Base-by-base conservation (phyloP, 2,113 vertebrate species). In the Nyctereutes procyonoides region DNA sequence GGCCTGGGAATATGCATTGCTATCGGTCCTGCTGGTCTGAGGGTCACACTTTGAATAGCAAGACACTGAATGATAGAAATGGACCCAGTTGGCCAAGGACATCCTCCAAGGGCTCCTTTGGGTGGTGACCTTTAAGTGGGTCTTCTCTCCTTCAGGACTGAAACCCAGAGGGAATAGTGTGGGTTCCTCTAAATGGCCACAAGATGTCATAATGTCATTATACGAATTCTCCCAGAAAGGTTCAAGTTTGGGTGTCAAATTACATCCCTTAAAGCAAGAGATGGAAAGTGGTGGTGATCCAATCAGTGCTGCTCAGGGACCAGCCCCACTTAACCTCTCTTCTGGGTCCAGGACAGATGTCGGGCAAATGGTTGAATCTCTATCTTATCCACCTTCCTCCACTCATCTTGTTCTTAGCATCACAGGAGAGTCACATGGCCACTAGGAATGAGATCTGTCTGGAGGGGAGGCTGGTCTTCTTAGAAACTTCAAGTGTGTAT, bases 181-280 rank as follows among this genome's bases (percentile, higher is more conserved):
- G 95, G 96, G 82, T 92, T 95, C 93, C 74, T 92, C 56, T 51
- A 58, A 93, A 91, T 89, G 96, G 62, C 95, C 95, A 95, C 96
- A 93, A 97, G 93, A 96, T 97, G 89, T 98, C 97, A 93, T 97
- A 86, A 97, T 89, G 88, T 94, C 95, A 96, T 96, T 92, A 86
- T 4, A 63, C 1, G 96, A 94, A 79, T 95, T 93, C 17, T 93
- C 38, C 73, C 4, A 67, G 55, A 93, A 95, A 96, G 80, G 76
- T 77, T 96, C 79, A 80, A 84, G 90, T 90, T 55, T 82, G 84
- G 82, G 84, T 90, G 71, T 97, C 93, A 86, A 32, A 79, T 95
- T 76, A 87, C 38, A 85, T 53, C 55, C 55, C 92, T 95, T 76
- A 85, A 91, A 80, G 80, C 53, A 69, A 69, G 80, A 92, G 85